phyloP scores from a whole-genome alignment of 2,113 vertebrate genomes.

The Phalacrocorax carbo region DNA sequence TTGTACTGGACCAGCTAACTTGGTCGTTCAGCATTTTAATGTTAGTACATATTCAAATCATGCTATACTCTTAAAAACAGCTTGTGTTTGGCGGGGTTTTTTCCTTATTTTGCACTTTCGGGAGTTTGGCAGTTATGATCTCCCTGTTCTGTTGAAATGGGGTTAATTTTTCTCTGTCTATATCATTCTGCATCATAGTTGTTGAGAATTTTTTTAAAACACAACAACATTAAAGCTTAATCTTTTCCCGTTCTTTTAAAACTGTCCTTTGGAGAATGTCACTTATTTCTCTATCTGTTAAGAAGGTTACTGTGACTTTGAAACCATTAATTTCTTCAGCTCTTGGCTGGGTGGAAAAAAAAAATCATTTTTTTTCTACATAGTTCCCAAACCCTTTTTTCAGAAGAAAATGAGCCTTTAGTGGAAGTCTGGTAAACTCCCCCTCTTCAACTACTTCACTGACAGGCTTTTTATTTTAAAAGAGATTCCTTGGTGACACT shows the following conservation, averaged over 20 bases:
- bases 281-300: neutral
- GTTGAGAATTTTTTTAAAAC: neutral
- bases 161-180: neutral
- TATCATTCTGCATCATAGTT: neutral
- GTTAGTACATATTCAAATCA: neutral
- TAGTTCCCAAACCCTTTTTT: neutral
- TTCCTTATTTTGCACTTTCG: neutral
- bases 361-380: neutral
- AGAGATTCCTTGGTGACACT: neutral
- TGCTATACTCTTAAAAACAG: neutral
- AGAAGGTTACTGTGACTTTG: neutral
- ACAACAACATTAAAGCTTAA: neutral
- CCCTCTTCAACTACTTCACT: neutral
- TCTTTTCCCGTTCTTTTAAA: neutral
- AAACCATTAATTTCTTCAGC: neutral
- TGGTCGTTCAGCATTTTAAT: neutral
- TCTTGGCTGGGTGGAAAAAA: neutral
- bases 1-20: neutral
- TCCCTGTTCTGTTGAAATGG: neutral
- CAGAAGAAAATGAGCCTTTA: neutral
- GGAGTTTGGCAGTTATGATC: neutral
- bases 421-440: neutral
- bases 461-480: neutral
- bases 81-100: fast-evolving
- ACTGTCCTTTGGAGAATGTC: neutral